phyloP scores from a whole-genome alignment of 2,797 vertebrate genomes.

The Todus mexicanus region DNA sequence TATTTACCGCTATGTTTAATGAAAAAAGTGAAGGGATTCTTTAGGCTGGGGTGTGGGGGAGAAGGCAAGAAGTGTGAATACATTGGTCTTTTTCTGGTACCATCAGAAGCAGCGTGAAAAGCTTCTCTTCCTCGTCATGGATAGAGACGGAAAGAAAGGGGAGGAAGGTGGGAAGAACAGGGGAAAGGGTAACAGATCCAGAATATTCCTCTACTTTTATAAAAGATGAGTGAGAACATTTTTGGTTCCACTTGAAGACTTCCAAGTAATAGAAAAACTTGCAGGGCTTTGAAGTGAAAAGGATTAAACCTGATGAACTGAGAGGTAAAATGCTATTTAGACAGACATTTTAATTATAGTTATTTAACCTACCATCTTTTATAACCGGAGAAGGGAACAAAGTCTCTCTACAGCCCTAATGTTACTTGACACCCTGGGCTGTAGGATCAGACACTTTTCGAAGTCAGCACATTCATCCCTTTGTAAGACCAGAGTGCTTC shows the following conservation, averaged over 20 bases:
- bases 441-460: not conserved
- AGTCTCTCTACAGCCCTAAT: not conserved
- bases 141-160: not conserved
- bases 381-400: not conserved
- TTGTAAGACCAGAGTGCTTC: not conserved
- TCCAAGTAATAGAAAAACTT: not conserved
- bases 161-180: not conserved
- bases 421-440: not conserved
- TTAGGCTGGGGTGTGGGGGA: not conserved
- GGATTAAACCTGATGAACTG: not conserved
- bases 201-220: not conserved
- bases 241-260: not conserved
- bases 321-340: not conserved
- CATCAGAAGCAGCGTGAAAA: not conserved
- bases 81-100: not conserved
- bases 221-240: not conserved
- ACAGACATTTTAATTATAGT: not conserved
- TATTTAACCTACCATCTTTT: not conserved
- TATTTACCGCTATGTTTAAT: not conserved
- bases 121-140: not conserved
- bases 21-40: not conserved
- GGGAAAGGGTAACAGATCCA: not conserved
- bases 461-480: not conserved
- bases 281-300: not conserved
- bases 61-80: not conserved